Percentiles rank a stretch among this genome's conserved stretches.
phyloP scores from a whole-genome alignment of 2,888 invertebrate genomes.

The Selenia dentaria region DNA sequence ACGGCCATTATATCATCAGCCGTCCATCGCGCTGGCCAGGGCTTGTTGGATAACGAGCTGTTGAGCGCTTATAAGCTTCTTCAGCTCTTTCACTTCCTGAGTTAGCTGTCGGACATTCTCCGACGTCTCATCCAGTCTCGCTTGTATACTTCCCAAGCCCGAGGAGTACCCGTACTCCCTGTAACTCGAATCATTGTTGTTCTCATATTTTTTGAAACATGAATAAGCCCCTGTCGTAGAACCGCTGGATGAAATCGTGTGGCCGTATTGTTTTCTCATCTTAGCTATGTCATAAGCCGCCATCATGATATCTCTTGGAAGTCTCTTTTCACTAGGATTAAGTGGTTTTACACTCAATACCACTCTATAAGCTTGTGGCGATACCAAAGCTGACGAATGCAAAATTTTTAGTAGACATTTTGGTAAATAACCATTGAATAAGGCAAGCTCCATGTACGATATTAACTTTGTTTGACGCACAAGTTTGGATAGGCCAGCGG shows the following conservation, averaged over 20 bases:
- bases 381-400: slow-evolving; percentile 91
- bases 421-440: slow-evolving; percentile 92
- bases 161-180: slow-evolving; percentile 83
- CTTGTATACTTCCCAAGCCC: slow-evolving; percentile 85
- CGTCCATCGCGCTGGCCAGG: slow-evolving; percentile 71
- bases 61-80: slow-evolving; percentile 81
- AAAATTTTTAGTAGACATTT: slow-evolving; percentile 89
- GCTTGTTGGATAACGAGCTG: slow-evolving; percentile 80
- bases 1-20: slow-evolving; percentile 76
- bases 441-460: slow-evolving; percentile 92
- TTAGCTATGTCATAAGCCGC: slow-evolving; percentile 92
- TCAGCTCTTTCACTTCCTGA: slow-evolving; percentile 88
- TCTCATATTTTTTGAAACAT: slow-evolving; percentile 87
- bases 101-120: slow-evolving; percentile 87
- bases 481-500: slow-evolving; percentile 92
- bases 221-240: slow-evolving; percentile 86
- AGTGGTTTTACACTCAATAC: slow-evolving; percentile 93
- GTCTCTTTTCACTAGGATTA: slow-evolving; percentile 92
- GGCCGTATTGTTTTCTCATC: slow-evolving; percentile 88
- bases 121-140: slow-evolving; percentile 87
- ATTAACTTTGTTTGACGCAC: slow-evolving; percentile 95
- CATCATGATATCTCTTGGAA: slow-evolving; percentile 91
- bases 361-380: slow-evolving; percentile 92
- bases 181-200: slow-evolving; percentile 81
- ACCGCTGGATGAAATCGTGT: slow-evolving; percentile 87